These are phyloP conservation scores for Salticus scenicus DNA, from an alignment of 2,888 invertebrate species.

Conservation along the genomic window DNA sequence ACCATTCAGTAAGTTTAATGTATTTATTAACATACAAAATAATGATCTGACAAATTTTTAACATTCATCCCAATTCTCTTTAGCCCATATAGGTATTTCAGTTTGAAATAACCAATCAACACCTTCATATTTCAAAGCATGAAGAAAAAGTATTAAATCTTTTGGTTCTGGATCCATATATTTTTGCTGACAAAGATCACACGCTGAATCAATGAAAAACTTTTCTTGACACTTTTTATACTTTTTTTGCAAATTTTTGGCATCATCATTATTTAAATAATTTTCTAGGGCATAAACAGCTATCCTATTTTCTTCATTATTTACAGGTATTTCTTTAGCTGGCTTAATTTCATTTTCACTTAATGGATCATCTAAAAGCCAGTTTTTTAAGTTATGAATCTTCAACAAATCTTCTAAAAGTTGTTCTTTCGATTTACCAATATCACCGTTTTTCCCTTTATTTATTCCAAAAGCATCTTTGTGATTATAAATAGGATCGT, in stretches of 20 bases:
- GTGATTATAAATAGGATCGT: constrained; percentile 97
- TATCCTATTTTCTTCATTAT: constrained; percentile 29
- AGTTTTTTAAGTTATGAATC: constrained; percentile 95
- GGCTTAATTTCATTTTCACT: neutral
- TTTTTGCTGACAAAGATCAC: constrained; percentile 93
- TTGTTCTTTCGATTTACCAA: constrained; percentile 90
- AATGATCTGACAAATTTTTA: too few species aligned
- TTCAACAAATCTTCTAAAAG: constrained; percentile 83
- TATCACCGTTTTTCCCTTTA: constrained; percentile 91
- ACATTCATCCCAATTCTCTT: constrained; percentile 85
- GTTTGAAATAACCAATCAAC: constrained; percentile 96
- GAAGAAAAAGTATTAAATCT: constrained; percentile 95
- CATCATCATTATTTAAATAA: constrained; percentile 56
- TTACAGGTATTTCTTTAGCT: neutral
- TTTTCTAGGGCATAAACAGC: constrained; percentile 43
- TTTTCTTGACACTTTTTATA: constrained; percentile 81
- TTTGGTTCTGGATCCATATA: constrained; percentile 93
- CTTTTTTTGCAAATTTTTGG: constrained; percentile 75
- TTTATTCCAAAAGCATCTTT: constrained; percentile 91
- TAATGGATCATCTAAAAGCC: constrained; percentile 79
- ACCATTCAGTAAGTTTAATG: too few species aligned
- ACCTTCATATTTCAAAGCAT: constrained; percentile 85
- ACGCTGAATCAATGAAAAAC: constrained; percentile 88
- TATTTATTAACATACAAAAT: too few species aligned
- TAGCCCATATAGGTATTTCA: constrained; percentile 93